Conservation (phyloP, 2,888 invertebrate genomes). For the Anthophora plumipes region DNA sequence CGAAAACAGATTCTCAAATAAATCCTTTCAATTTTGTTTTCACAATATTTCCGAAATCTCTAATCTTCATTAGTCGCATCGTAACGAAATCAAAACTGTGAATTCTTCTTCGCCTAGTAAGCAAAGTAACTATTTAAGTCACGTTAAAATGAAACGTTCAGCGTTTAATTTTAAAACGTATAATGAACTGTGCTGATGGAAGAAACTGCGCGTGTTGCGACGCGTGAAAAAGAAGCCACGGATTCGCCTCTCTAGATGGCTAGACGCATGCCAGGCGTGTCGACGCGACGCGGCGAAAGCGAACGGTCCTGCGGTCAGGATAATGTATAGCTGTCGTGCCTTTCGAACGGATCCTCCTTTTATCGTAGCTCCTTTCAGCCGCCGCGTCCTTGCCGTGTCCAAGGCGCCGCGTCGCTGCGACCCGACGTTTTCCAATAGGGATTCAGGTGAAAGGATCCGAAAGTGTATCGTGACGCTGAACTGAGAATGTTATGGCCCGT, state of each 20-base stretch:
- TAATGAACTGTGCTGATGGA: too few relatives aligned
- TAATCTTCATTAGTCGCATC: too few relatives aligned
- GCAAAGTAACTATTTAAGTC: too few relatives aligned
- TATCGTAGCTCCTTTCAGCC: constrained; percentile 49
- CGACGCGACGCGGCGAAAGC: constrained; percentile 58
- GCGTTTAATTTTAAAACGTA: not conserved
- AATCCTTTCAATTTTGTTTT: too few relatives aligned
- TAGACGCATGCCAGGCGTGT: constrained; percentile 58
- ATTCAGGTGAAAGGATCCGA: constrained; percentile 56
- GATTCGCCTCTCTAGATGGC: constrained; percentile 23
- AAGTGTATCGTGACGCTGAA: constrained; percentile 31
- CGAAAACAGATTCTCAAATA: too few relatives aligned
- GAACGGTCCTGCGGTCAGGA: constrained; percentile 50
- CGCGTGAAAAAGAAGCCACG: not conserved
- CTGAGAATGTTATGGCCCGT: not conserved
- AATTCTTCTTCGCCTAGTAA: too few relatives aligned
- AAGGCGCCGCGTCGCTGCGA: constrained; percentile 43
- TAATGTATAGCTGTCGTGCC: constrained; percentile 54
- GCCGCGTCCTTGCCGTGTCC: constrained; percentile 56
- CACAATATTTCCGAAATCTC: too few relatives aligned
- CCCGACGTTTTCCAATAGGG: constrained; percentile 29
- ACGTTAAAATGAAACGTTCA: not conserved
- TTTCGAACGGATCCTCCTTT: constrained; percentile 53
- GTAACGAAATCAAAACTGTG: not conserved
- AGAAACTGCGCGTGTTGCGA: constrained; percentile 7